Base-by-base conservation (phyloP, 2,888 invertebrate species). In the Drosophila villosipedis region DNA sequence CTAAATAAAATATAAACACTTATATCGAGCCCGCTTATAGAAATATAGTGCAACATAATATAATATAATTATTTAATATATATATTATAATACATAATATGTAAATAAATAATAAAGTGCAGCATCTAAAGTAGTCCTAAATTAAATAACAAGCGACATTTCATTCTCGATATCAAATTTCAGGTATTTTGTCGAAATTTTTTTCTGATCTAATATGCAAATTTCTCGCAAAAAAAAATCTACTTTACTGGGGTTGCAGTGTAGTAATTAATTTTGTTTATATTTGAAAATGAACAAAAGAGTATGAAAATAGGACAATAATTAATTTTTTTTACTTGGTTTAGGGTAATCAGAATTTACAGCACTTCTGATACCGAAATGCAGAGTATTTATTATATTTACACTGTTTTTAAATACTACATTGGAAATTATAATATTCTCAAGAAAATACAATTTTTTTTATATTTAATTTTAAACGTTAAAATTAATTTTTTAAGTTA, bases 291-390 rank as follows among this genome's bases (percentile, higher is more conserved):
- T 41, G 0, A 1, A 16, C 16, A 43, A 25, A 25, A 22, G 5
- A 43, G 22, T 43, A 12, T 22, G 22, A 12, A 43, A 43, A 22
- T 22, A 14, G 12, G 2, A 2, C 1, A 22, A 43, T 3, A 14
- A 22, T 6, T 43, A 12, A 2, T 3, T 43, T 0, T 0, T 22
- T 43, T 25, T 25, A 16, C 9, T 25, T 16, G 9, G 47, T 9
- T 25, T 47, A 9, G 25, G 16, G 28, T 16, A 4, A 16, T 25
- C 16, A 1, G 9, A 25, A 47, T 1, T 25, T 4, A 9, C 0
- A 14, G 0, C 16, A 25, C 9, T 9, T 16, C 16, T 16, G 25
- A 25, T 4, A 9, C 0, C 0, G 25, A 25, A 25, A 16, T 0
- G 7, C 25, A 16, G 47, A 47, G 16, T 9, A 25, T 14, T 9